These are phyloP conservation scores for Flabesymbios commensalis DNA, from an alignment of 2,888 invertebrate species.

Conservation along the genomic window DNA sequence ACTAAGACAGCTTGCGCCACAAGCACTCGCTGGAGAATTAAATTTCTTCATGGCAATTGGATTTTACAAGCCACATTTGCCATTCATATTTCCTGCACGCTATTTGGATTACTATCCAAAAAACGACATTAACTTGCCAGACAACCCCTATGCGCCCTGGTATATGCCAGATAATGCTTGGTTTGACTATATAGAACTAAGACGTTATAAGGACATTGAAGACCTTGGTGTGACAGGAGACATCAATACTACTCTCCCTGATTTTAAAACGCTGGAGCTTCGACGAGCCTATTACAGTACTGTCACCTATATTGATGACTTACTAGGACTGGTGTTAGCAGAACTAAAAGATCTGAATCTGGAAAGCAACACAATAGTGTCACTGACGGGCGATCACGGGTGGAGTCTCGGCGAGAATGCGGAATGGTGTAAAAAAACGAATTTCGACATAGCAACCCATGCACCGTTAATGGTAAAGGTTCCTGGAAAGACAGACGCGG, in stretches of 20 bases:
- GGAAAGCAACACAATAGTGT: slow-evolving; percentile 33
- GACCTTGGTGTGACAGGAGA: slow-evolving; percentile 8
- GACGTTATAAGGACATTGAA: slow-evolving; percentile 22
- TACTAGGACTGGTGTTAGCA: slow-evolving; percentile 32
- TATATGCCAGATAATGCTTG: slow-evolving; percentile 20
- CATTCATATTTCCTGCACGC: slow-evolving; percentile 22
- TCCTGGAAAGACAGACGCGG: slow-evolving; percentile 13
- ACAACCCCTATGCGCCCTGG: slow-evolving; percentile 17
- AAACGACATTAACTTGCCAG: slow-evolving; percentile 8
- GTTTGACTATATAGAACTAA: slow-evolving; percentile 8
- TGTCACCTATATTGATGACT: slow-evolving; percentile 32
- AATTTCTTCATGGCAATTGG: slow-evolving; percentile 24
- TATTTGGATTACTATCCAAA: slow-evolving; percentile 14
- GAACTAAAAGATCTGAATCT: slow-evolving; percentile 32
- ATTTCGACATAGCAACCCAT: slow-evolving; percentile 22
- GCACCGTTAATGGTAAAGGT: slow-evolving; percentile 20
- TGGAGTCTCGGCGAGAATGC: slow-evolving; percentile 30
- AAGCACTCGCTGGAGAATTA: neutral
- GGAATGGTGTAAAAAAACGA: slow-evolving; percentile 25
- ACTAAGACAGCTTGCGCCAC: slow-evolving; percentile 16
- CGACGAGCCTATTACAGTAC: slow-evolving; percentile 36
- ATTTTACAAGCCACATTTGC: slow-evolving; percentile 14
- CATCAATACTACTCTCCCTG: slow-evolving; percentile 19
- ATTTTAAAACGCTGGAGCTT: slow-evolving; percentile 17
- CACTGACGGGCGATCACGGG: slow-evolving; percentile 39